A percentile compares a stretch with the other conserved stretches of the same genome.
phyloP scores from a whole-genome alignment of 2,888 invertebrate genomes.

The Drosophila rellima region DNA sequence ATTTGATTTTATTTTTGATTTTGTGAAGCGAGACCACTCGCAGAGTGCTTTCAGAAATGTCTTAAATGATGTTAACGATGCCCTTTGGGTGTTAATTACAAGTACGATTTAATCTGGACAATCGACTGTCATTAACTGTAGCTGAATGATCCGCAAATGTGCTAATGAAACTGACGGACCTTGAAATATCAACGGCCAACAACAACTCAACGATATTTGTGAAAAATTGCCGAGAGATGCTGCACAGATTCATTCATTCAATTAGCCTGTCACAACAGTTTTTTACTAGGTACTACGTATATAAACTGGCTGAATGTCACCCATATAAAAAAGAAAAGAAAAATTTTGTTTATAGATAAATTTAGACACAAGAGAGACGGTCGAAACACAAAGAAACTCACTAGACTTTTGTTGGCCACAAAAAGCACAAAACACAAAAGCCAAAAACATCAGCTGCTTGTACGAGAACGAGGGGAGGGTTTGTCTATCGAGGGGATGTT shows the following conservation, averaged over 20 bases:
- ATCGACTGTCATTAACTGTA: slow-evolving; percentile 73
- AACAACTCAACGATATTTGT: slow-evolving; percentile 15
- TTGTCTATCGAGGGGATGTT: background rate
- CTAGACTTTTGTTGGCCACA: slow-evolving; percentile 25
- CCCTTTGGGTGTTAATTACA: slow-evolving; percentile 82
- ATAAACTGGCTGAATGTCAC: slow-evolving; percentile 55
- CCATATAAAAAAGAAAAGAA: slow-evolving; percentile 21
- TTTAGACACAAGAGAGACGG: slow-evolving; percentile 58
- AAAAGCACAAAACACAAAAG: slow-evolving; percentile 40
- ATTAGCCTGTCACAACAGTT: slow-evolving; percentile 65
- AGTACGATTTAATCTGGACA: slow-evolving; percentile 73
- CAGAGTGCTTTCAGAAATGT: slow-evolving; percentile 50
- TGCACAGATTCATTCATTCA: slow-evolving; percentile 63
- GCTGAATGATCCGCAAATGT: slow-evolving; percentile 65
- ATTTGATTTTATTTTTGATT: background rate
- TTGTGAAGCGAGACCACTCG: slow-evolving; percentile 42
- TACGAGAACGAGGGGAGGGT: background rate
- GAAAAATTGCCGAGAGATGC: slow-evolving; percentile 35
- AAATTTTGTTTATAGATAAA: slow-evolving; percentile 66
- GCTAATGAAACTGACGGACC: slow-evolving; percentile 69
- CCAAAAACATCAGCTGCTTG: slow-evolving; percentile 7
- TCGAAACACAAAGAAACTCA: slow-evolving; percentile 21
- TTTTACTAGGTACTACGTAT: too few relatives aligned
- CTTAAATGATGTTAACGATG: slow-evolving; percentile 80
- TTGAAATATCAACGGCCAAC: slow-evolving; percentile 45